Percentiles rank a stretch among this genome's conserved stretches.
These are phyloP conservation scores for Gallinago paraguaiae DNA, from an alignment of 2,113 vertebrate species.

Conservation along the genomic window DNA sequence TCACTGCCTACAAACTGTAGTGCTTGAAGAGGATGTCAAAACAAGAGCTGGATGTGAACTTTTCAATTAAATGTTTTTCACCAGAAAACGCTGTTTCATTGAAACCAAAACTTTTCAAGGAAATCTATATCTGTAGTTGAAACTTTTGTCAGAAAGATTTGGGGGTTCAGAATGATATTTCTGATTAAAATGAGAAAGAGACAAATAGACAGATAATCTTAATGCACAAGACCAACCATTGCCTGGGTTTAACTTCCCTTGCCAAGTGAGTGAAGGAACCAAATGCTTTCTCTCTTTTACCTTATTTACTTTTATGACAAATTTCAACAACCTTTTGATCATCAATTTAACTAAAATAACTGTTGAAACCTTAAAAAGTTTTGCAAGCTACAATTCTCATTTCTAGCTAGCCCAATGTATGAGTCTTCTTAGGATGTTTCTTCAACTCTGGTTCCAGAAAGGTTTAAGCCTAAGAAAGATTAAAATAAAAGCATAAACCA, in stretches of 20 bases:
- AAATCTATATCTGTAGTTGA: not conserved
- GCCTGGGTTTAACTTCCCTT: not conserved
- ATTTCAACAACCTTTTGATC: not conserved
- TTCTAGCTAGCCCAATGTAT: not conserved
- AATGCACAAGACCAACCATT: fast-evolving
- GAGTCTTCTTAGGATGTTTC: not conserved
- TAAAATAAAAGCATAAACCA: not conserved
- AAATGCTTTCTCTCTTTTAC: not conserved
- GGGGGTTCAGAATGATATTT: not conserved
- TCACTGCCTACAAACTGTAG: not conserved
- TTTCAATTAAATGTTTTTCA: conserved; percentile 33
- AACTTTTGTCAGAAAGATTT: not conserved
- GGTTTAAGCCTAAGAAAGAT: not conserved
- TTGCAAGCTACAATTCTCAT: not conserved
- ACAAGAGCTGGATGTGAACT: not conserved
- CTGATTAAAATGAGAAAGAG: not conserved
- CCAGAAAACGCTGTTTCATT: not conserved
- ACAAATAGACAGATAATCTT: not conserved
- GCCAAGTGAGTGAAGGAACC: not conserved
- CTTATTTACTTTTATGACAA: not conserved
- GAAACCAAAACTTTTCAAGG: conserved; percentile 31
- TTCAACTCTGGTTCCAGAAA: not conserved
- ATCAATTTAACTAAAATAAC: not conserved
- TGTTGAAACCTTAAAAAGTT: not conserved
- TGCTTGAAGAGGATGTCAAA: conserved; percentile 19